Percentiles rank a stretch among this genome's conserved stretches.
These are phyloP conservation scores for Stenotaenia linearis DNA, from an alignment of 2,888 invertebrate genomes.

Conservation along the genomic window DNA sequence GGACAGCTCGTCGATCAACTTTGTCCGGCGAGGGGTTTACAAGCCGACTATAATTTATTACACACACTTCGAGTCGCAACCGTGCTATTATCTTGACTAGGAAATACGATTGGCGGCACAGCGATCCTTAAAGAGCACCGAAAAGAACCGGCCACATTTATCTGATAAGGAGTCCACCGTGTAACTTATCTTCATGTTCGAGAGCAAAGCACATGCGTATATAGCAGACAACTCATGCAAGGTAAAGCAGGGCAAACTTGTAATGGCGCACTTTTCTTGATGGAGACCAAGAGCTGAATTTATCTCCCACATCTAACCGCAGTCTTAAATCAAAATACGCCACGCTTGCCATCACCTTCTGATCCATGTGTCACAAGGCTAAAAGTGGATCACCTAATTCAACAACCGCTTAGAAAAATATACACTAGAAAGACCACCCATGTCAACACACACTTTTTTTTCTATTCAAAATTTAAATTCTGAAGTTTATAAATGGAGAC, in stretches of 20 bases:
- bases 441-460: neutral
- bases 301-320: neutral
- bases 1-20: neutral
- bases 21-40: neutral
- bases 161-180: constrained; percentile 11
- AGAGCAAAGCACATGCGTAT: neutral
- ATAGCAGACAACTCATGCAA: neutral
- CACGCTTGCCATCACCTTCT: constrained; percentile 6
- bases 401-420: neutral
- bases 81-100: constrained; percentile 5
- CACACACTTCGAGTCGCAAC: neutral
- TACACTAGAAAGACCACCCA: neutral
- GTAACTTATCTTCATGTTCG: constrained; percentile 6
- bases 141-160: neutral
- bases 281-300: neutral
- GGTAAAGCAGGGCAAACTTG: neutral
- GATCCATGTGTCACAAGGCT: constrained; percentile 4
- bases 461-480: neutral
- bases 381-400: neutral
- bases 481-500: neutral
- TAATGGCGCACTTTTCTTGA: neutral
- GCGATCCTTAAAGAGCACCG: neutral
- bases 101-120: constrained; percentile 2
- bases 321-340: constrained; percentile 11
- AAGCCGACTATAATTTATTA: neutral